Evolutionary conservation across 2,888 invertebrate genomes (phyloP).

Genomic region (Mylabris sibirica): DNA sequence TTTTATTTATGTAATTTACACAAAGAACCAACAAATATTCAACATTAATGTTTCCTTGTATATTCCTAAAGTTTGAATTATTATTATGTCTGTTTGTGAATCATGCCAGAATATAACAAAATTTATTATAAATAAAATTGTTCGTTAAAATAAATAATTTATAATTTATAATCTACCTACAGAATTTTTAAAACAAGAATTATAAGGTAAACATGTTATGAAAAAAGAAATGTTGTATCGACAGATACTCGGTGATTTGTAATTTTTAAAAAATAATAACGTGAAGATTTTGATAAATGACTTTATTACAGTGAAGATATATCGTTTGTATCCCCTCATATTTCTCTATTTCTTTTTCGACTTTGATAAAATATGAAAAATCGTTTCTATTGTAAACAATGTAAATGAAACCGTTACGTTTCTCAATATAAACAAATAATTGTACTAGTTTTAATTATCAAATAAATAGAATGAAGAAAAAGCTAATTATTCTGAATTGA

Average conservation of each 20-base stretch:
- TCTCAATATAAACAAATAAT: neutral
- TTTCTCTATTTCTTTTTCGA: neutral
- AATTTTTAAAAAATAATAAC: neutral
- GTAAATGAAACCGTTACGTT: no score
- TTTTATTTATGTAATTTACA: neutral
- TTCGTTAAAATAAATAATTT: neutral
- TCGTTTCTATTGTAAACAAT: no score
- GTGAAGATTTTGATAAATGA: neutral
- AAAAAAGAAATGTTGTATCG: neutral
- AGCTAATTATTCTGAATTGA: slow-evolving; percentile 10
- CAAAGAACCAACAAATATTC: neutral
- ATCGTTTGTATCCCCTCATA: neutral
- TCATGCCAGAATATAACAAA: slow-evolving; percentile 2
- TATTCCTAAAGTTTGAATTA: neutral
- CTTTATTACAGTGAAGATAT: neutral
- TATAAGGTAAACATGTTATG: neutral
- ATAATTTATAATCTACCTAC: neutral
- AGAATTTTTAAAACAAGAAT: neutral
- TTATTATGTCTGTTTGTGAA: neutral
- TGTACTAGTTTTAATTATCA: neutral
- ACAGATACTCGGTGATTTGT: neutral
- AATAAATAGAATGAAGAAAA: no score
- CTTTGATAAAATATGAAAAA: no score
- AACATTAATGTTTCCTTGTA: neutral
- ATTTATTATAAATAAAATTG: neutral